A percentile compares a stretch with the other conserved stretches of the same genome.
phyloP scores from a whole-genome alignment of 2,888 invertebrate genomes.

The Aphidius colemani region DNA sequence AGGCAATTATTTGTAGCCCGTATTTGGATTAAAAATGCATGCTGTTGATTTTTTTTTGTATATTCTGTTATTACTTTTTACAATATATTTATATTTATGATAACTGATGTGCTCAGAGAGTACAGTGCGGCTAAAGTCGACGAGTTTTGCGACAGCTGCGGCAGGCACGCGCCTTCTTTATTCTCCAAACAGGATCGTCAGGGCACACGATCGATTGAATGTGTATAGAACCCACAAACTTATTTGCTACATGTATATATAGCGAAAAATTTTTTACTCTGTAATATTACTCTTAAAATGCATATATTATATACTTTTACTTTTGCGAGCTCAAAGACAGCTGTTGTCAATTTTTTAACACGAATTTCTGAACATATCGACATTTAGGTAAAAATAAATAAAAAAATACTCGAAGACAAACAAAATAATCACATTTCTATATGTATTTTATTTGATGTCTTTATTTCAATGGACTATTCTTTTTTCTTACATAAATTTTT shows the following conservation, averaged over 20 bases:
- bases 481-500: too few species aligned
- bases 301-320: background rate
- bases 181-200: background rate
- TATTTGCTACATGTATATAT: slow-evolving; percentile 6
- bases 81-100: background rate
- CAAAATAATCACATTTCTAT: too few species aligned
- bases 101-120: too few species aligned
- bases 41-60: too few species aligned
- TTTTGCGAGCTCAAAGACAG: slow-evolving; percentile 11
- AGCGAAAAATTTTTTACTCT: slow-evolving; percentile 1
- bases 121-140: slow-evolving; percentile 15
- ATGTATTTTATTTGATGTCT: too few species aligned
- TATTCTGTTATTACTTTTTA: too few species aligned
- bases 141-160: slow-evolving; percentile 16
- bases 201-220: slow-evolving; percentile 21
- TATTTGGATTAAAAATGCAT: too few species aligned
- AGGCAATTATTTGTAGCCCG: too few species aligned
- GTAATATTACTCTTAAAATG: background rate
- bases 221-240: slow-evolving; percentile 14
- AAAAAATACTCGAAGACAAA: too few species aligned
- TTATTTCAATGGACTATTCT: too few species aligned
- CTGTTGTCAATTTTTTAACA: slow-evolving; percentile 20
- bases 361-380: background rate
- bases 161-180: slow-evolving; percentile 12
- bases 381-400: too few species aligned